phyloP scores from a whole-genome alignment of 2,888 invertebrate species.

The Aphrophora alni region DNA sequence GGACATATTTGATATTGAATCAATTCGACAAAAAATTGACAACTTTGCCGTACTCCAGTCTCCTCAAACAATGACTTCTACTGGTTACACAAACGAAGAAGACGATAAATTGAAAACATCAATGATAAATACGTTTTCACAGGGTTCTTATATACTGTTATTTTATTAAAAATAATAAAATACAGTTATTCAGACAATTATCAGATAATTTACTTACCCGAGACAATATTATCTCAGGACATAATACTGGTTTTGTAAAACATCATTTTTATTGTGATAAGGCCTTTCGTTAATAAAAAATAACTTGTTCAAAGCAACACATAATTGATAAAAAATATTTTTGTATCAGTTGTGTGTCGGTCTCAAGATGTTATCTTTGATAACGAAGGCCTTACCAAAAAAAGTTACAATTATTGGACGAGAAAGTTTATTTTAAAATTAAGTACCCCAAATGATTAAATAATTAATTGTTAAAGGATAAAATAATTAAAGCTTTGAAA shows the following conservation, averaged over 20 bases:
- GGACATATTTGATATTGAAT: not conserved
- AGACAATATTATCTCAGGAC: not conserved
- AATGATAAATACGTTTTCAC: constrained; percentile 18
- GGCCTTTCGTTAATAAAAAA: too few species aligned
- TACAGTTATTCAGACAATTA: not conserved
- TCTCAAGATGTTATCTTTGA: too few species aligned
- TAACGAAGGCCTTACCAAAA: too few species aligned
- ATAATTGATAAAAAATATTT: too few species aligned
- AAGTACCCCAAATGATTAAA: too few species aligned
- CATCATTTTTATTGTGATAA: not conserved
- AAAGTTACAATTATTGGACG: too few species aligned
- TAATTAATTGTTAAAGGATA: too few species aligned
- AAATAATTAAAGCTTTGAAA: not conserved
- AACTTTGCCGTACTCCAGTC: not conserved
- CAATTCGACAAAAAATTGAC: not conserved
- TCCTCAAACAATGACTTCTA: constrained; percentile 14
- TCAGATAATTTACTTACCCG: not conserved
- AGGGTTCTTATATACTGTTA: not conserved
- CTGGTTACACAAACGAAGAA: constrained; percentile 11
- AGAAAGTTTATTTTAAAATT: too few species aligned
- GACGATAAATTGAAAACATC: constrained; percentile 19
- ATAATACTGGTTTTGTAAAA: not conserved
- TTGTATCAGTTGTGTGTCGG: too few species aligned
- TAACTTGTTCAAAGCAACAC: too few species aligned
- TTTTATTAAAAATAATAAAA: not conserved